Conservation (phyloP, 2,888 invertebrate species). For the Agriopis leucophaearia region DNA sequence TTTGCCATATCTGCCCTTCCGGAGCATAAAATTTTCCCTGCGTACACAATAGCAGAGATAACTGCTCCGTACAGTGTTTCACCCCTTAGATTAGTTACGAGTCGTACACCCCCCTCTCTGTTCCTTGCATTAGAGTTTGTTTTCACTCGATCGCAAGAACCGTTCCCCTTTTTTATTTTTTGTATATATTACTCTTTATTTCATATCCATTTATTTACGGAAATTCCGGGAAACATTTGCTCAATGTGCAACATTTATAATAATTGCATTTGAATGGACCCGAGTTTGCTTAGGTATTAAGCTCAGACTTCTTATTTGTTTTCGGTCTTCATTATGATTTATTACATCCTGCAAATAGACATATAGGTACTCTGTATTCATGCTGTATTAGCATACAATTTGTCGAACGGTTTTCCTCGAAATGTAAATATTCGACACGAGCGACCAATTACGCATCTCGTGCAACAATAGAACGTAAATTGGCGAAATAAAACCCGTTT, state of each 20-base stretch:
- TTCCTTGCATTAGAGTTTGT: constrained; percentile 15
- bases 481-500: constrained; percentile 41
- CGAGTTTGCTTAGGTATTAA: background rate
- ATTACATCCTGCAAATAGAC: constrained; percentile 8
- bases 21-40: constrained; percentile 55
- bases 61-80: constrained; percentile 39
- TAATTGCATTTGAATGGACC: background rate
- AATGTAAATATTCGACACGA: constrained; percentile 40
- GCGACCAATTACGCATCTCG: constrained; percentile 45
- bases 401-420: constrained; percentile 35
- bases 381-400: constrained; percentile 41
- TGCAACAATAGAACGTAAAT: constrained; percentile 47
- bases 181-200: constrained; percentile 11
- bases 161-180: constrained; percentile 4
- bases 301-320: background rate
- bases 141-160: constrained; percentile 29
- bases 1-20: constrained; percentile 60
- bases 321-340: constrained; percentile 6
- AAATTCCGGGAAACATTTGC: constrained; percentile 7
- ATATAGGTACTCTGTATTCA: background rate
- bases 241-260: background rate
- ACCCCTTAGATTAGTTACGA: constrained; percentile 46
- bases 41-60: constrained; percentile 54
- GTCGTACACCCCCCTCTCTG: constrained; percentile 17
- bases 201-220: constrained; percentile 17